Conservation (phyloP, 2,888 invertebrate species). For the Volucella inanis region DNA sequence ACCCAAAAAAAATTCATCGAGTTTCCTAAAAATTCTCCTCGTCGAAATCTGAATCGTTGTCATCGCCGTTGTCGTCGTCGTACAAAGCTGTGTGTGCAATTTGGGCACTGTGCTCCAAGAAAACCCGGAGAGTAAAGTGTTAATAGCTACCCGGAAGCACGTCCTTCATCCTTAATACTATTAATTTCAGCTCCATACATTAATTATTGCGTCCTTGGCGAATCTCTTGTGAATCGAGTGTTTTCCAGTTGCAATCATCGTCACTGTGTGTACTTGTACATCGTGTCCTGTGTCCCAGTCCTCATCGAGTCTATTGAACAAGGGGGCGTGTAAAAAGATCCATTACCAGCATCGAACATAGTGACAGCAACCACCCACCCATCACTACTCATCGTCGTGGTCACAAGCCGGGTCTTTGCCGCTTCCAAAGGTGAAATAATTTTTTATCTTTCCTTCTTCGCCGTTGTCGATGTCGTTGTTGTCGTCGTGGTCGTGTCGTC, state of each 20-base stretch:
- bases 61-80: neutral
- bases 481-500: neutral
- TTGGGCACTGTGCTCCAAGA: neutral
- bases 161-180: constrained; percentile 32
- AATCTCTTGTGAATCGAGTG: constrained; percentile 5
- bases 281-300: constrained; percentile 4
- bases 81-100: neutral
- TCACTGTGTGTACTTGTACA: constrained; percentile 25
- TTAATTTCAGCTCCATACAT: constrained; percentile 47
- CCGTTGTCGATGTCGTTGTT: constrained; percentile 34
- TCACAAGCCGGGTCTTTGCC: constrained; percentile 23
- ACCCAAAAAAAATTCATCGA: no score
- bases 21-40: constrained; percentile 11
- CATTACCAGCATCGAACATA: constrained; percentile 38
- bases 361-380: constrained; percentile 62
- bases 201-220: constrained; percentile 54
- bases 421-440: constrained; percentile 57
- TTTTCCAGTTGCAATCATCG: neutral
- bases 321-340: constrained; percentile 56
- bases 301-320: constrained; percentile 32
- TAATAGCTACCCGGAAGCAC: constrained; percentile 44
- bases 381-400: constrained; percentile 5
- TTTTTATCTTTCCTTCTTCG: constrained; percentile 13
- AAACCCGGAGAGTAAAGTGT: constrained; percentile 35
- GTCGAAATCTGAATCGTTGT: neutral